Conservation (phyloP, 2,113 vertebrate genomes). For the Paramisgurnus dabryanus region DNA sequence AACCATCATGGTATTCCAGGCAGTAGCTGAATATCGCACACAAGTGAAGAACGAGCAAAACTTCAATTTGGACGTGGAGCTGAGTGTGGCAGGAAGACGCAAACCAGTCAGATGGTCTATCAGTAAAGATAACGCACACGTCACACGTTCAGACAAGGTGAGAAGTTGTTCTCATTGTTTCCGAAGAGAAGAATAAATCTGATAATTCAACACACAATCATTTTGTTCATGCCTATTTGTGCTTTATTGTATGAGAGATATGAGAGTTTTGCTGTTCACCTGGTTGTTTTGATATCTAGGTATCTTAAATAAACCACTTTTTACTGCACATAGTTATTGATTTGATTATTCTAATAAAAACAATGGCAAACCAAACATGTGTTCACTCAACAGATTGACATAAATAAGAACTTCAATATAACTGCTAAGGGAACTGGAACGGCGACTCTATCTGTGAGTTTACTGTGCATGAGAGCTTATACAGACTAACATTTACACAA, state of each 20-base stretch:
- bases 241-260: too few relatives aligned
- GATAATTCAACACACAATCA: background rate
- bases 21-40: constrained; percentile 75
- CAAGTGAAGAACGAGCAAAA: constrained; percentile 51
- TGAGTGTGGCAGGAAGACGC: constrained; percentile 73
- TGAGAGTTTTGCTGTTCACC: too few relatives aligned
- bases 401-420: constrained; percentile 73
- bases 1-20: constrained; percentile 68
- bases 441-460: constrained; percentile 74
- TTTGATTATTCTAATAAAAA: background rate
- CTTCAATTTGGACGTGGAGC: constrained; percentile 75
- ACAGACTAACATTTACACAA: too few relatives aligned
- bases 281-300: too few relatives aligned
- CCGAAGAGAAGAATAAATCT: too few relatives aligned
- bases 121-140: constrained; percentile 52
- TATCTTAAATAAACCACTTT: too few relatives aligned
- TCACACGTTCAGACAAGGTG: constrained; percentile 45
- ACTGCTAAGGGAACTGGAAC: constrained; percentile 75
- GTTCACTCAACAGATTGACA: constrained; percentile 54
- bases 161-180: background rate
- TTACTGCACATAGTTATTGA: too few relatives aligned
- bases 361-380: background rate
- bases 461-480: background rate
- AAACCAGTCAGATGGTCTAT: constrained; percentile 52
- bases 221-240: background rate